These are phyloP conservation scores for Indri indri DNA, from an alignment of 2,113 vertebrate species.

Conservation along the genomic window DNA sequence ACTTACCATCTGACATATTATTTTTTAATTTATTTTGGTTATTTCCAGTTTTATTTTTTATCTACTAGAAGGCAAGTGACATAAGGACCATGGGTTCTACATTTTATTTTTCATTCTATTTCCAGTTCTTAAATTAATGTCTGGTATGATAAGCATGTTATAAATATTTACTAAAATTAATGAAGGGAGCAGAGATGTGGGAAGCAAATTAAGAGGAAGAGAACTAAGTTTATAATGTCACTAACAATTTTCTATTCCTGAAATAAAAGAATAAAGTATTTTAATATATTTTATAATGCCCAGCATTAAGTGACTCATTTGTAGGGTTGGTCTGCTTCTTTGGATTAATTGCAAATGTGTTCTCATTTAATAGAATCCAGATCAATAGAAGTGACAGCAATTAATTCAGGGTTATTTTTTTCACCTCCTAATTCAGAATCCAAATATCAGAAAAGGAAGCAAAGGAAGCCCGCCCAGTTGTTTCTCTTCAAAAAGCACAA, in stretches of 20 bases:
- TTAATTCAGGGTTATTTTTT: neutral
- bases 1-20: neutral
- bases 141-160: neutral
- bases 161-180: neutral
- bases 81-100: neutral
- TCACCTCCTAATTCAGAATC: neutral
- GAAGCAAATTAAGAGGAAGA: neutral
- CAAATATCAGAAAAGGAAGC: neutral
- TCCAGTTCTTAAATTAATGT: neutral
- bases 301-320: neutral
- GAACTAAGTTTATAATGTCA: neutral
- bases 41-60: neutral
- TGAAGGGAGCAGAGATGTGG: neutral
- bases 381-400: neutral
- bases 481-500: conserved; percentile 42
- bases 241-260: neutral
- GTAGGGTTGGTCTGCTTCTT: neutral
- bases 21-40: neutral
- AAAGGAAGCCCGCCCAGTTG: neutral
- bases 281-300: neutral
- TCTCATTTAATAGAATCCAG: neutral
- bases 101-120: neutral
- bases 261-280: neutral
- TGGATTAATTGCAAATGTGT: neutral
- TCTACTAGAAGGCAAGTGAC: neutral